Conservation (phyloP, 2,888 invertebrate genomes). For the Ennomos erosarius region DNA sequence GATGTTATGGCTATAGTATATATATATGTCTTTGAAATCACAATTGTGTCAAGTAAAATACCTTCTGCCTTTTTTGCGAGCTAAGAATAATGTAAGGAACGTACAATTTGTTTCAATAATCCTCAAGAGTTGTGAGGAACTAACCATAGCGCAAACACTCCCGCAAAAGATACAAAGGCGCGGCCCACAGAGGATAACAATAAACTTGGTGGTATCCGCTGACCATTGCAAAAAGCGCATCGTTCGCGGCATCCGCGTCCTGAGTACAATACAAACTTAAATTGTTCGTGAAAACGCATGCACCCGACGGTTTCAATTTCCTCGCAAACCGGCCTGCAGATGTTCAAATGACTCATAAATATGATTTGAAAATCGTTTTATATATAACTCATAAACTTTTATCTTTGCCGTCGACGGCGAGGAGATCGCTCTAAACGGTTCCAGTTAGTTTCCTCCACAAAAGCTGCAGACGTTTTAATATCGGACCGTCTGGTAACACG, state of each 20-base stretch:
- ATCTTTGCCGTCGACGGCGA: constrained; percentile 67
- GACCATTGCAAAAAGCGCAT: constrained; percentile 76
- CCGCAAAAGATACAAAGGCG: constrained; percentile 64
- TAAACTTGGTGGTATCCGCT: constrained; percentile 71
- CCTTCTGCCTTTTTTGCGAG: too few relatives aligned
- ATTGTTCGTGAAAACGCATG: constrained; percentile 82
- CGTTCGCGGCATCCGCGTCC: constrained; percentile 62
- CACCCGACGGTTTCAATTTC: constrained; percentile 82
- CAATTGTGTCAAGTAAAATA: too few relatives aligned
- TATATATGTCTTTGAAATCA: too few relatives aligned
- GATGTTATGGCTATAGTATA: too few relatives aligned
- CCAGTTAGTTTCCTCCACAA: constrained; percentile 78
- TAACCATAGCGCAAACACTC: constrained; percentile 57
- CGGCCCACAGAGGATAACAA: constrained; percentile 63
- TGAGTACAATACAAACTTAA: constrained; percentile 80
- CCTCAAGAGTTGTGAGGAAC: constrained; percentile 40
- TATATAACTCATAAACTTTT: constrained; percentile 84
- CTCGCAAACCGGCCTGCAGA: constrained; percentile 78
- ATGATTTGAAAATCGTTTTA: constrained; percentile 85
- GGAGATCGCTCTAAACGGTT: constrained; percentile 69
- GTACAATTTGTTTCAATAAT: constrained; percentile 5
- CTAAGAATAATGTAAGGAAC: not conserved
- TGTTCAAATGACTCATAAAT: constrained; percentile 81
- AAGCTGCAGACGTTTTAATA: constrained; percentile 82
- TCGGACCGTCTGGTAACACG: constrained; percentile 68